Evolutionary conservation across 30 jellyfish, hydroid and myxozoan species (phyloP).

Genomic region (Pelagia noctiluca): DNA sequence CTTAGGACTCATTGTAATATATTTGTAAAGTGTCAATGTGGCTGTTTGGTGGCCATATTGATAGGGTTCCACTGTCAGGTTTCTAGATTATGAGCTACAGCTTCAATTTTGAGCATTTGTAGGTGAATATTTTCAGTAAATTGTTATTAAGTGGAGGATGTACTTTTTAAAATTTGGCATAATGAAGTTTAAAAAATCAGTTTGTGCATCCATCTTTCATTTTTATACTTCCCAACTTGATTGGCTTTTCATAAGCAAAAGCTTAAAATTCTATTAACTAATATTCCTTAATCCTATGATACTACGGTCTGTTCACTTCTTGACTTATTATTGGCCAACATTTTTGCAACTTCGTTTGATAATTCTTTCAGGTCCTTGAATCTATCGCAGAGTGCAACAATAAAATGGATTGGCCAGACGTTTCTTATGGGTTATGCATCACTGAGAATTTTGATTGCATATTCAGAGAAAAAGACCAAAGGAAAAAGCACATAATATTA

Average conservation of each 20-base stretch:
- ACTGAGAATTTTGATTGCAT: constrained; percentile 59
- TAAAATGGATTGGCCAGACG: constrained; percentile 82
- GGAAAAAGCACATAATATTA: neutral
- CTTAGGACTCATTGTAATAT: neutral
- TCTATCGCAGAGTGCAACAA: constrained; percentile 47
- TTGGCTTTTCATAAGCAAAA: neutral
- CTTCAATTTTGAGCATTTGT: no score
- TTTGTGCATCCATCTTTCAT: neutral
- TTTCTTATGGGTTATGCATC: constrained; percentile 75
- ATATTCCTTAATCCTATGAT: neutral
- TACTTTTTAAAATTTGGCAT: no score
- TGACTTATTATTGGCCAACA: neutral
- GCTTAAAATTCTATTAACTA: neutral
- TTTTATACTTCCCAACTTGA: neutral
- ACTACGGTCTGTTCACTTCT: neutral
- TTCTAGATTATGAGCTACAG: no score
- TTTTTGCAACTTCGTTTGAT: neutral
- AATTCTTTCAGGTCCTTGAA: constrained; percentile 34
- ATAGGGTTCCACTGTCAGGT: neutral
- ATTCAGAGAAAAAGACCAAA: constrained; percentile 49
- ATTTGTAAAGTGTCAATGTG: no score
- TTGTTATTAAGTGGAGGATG: no score
- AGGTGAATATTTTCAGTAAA: no score
- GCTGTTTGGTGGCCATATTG: neutral
- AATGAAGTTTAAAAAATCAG: no score